Percentiles rank a stretch among this genome's conserved stretches.
These are phyloP conservation scores for Halocynthia roretzi DNA, from an alignment of 23 tunicate genomes.

Conservation along the genomic window DNA sequence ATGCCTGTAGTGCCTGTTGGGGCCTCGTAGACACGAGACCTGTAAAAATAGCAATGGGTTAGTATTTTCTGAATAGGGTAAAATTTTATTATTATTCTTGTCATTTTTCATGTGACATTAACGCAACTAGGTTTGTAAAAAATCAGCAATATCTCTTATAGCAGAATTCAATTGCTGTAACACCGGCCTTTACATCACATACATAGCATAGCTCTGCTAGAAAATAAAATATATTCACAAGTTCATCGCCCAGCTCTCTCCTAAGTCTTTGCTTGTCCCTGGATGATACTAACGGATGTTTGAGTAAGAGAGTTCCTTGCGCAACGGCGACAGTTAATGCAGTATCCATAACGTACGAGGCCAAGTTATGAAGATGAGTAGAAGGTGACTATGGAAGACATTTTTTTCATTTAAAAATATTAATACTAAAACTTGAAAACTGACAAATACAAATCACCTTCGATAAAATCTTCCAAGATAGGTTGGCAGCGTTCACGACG, in stretches of 20 bases:
- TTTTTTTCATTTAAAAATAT: neutral
- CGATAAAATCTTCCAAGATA: conserved; percentile 32
- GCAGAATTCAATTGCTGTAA: neutral
- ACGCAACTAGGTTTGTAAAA: too few relatives aligned
- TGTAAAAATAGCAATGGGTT: conserved; percentile 1
- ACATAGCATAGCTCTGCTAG: neutral
- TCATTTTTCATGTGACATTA: neutral
- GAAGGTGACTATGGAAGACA: neutral
- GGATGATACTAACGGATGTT: conserved; percentile 46
- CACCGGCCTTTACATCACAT: neutral
- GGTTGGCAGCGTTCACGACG: conserved; percentile 64
- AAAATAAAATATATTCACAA: conserved; percentile 28
- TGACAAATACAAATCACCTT: neutral
- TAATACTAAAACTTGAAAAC: neutral
- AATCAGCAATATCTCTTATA: neutral
- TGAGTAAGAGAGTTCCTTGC: conserved; percentile 64
- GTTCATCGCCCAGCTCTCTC: conserved; percentile 72
- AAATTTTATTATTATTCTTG: neutral
- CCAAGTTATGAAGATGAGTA: conserved; percentile 7
- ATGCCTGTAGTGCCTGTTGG: conserved; percentile 63
- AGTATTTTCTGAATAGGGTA: neutral
- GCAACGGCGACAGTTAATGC: conserved; percentile 63
- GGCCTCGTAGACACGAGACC: conserved; percentile 69
- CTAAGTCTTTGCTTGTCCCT: conserved; percentile 71
- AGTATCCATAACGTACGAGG: conserved; percentile 39